These are phyloP conservation scores for Nephrotoma flavescens DNA, from an alignment of 2,888 invertebrate genomes.

Conservation along the genomic window DNA sequence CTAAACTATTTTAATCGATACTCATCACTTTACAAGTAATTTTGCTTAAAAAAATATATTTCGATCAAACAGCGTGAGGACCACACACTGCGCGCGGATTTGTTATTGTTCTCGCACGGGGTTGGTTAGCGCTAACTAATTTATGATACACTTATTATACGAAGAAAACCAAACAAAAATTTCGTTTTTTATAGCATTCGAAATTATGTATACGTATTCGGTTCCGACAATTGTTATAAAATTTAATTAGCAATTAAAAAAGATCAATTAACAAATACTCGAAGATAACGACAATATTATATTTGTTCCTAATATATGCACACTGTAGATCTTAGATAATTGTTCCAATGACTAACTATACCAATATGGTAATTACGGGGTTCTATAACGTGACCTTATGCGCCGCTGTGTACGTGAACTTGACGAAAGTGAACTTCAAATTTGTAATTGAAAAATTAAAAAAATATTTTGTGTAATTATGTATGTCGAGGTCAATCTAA, in stretches of 20 bases:
- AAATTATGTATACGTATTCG: too few relatives aligned
- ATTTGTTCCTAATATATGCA: neutral
- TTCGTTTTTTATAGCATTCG: too few relatives aligned
- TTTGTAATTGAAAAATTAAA: neutral
- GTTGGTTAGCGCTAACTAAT: neutral
- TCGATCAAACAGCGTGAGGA: neutral
- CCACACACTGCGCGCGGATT: too few relatives aligned
- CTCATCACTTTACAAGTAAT: neutral
- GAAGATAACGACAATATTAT: neutral
- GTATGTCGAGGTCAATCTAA: neutral
- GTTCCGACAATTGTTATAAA: neutral
- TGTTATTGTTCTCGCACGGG: neutral
- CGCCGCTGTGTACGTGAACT: neutral
- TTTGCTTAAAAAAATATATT: neutral
- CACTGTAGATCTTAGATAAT: too few relatives aligned
- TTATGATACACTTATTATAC: too few relatives aligned
- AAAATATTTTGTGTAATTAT: neutral
- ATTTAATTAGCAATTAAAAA: neutral
- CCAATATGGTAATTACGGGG: too few relatives aligned
- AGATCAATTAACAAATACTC: neutral
- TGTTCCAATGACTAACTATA: too few relatives aligned
- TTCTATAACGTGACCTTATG: too few relatives aligned
- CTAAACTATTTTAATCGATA: neutral
- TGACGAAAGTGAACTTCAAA: neutral
- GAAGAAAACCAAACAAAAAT: too few relatives aligned